Evolutionary conservation across 2,888 invertebrate genomes (phyloP).

Genomic region (Luperina testacea): DNA sequence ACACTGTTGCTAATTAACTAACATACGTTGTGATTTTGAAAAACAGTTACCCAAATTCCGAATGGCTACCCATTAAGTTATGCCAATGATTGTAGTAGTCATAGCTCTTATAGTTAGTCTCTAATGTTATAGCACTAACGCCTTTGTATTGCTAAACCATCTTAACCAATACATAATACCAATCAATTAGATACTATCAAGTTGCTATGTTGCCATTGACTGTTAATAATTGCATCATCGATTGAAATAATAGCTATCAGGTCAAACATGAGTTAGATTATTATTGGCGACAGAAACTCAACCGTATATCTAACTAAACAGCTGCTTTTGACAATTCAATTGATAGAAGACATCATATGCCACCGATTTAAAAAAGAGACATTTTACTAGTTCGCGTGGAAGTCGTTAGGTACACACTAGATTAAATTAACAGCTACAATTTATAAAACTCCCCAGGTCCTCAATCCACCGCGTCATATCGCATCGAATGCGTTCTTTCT

Average conservation of each 20-base stretch:
- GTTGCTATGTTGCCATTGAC: neutral
- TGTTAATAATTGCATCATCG: neutral
- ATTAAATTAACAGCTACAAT: neutral
- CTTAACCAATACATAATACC: neutral
- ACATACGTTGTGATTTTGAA: neutral
- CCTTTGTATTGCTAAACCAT: conserved; percentile 2
- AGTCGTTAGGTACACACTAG: neutral
- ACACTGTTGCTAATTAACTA: neutral
- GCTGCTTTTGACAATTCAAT: too few species aligned
- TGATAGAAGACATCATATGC: neutral
- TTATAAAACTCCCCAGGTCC: neutral
- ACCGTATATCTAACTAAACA: neutral
- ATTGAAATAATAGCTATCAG: neutral
- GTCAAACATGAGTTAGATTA: neutral
- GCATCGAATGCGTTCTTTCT: neutral
- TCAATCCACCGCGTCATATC: neutral
- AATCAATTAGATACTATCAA: conserved; percentile 1
- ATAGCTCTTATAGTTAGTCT: neutral
- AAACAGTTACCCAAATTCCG: too few species aligned
- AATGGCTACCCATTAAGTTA: too few species aligned
- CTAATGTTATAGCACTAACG: neutral
- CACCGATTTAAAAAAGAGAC: neutral
- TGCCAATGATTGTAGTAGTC: neutral
- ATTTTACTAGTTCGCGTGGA: neutral
- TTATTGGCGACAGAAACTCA: neutral